Evolutionary conservation across 1,140 invertebrate species (phyloP).

Genomic region (Hormaphis cornu): DNA sequence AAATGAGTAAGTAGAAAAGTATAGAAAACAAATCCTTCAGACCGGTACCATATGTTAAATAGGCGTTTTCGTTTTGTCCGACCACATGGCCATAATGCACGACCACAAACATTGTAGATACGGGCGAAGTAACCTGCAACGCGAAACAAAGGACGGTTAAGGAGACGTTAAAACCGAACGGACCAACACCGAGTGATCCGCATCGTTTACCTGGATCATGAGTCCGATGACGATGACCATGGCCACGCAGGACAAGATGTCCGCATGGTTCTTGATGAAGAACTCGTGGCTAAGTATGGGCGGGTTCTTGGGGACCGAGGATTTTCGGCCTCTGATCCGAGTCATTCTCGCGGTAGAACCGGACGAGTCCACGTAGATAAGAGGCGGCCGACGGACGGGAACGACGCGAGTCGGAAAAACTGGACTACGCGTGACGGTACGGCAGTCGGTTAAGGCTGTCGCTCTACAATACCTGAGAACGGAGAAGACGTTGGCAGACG

Average conservation of each 20-base stretch:
- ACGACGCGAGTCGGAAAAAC: not conserved
- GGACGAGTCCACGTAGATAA: too few species aligned
- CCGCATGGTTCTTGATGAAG: conserved; percentile 98
- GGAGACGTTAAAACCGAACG: not conserved
- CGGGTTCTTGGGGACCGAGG: conserved; percentile 74
- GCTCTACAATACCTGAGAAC: too few species aligned
- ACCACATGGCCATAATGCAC: conserved; percentile 42
- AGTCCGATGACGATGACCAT: conserved; percentile 97
- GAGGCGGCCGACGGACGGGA: too few species aligned
- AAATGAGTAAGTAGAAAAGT: conserved; percentile 93
- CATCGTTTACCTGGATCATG: conserved; percentile 75
- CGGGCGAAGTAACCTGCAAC: conserved; percentile 73
- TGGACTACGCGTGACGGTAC: not conserved
- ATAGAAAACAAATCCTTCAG: conserved; percentile 82
- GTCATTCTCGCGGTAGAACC: not conserved
- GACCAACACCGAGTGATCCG: not conserved
- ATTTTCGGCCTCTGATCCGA: conserved; percentile 56
- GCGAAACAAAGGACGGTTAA: too few species aligned
- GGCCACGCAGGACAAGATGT: conserved; percentile 95
- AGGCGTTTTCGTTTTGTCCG: not conserved
- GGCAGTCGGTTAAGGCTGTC: not conserved
- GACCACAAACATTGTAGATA: conserved; percentile 86
- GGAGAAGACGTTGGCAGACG: not conserved
- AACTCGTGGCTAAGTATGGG: conserved; percentile 98
- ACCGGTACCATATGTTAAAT: conserved; percentile 46